Conservation (phyloP, 1,140 invertebrate genomes). For the Vollenhovia emeryi region DNA sequence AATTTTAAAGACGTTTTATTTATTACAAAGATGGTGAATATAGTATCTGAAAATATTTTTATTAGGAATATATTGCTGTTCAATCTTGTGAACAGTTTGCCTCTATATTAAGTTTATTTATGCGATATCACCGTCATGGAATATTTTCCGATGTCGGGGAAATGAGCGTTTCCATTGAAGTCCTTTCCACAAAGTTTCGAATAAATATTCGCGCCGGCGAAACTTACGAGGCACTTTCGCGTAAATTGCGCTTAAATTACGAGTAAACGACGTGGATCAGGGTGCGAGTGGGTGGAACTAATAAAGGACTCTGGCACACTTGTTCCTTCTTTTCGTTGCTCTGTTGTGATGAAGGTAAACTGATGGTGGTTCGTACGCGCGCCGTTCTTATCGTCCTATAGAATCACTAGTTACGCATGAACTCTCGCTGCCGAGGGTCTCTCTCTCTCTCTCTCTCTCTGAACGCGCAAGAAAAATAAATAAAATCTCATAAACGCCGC, state of each 20-base stretch:
- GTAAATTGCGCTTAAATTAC: conserved; percentile 49
- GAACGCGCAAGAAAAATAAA: conserved; percentile 21
- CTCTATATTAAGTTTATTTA: not conserved
- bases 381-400: conserved; percentile 26
- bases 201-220: conserved; percentile 28
- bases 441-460: not conserved
- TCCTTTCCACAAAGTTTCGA: not conserved
- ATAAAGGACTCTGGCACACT: conserved; percentile 13
- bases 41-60: not conserved
- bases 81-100: not conserved
- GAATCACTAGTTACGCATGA: not conserved
- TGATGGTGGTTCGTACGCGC: not conserved
- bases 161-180: conserved; percentile 12
- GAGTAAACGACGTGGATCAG: conserved; percentile 20
- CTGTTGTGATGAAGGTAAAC: conserved; percentile 33
- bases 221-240: conserved; percentile 36
- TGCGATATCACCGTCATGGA: not conserved
- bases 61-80: not conserved
- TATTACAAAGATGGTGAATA: not conserved
- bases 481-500: conserved; percentile 53
- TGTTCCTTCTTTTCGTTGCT: not conserved
- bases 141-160: conserved; percentile 11
- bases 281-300: conserved; percentile 19
- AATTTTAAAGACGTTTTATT: not conserved
- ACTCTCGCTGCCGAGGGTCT: not conserved